Percentiles rank a stretch among this genome's conserved stretches.
Conservation (phyloP, 1,140 invertebrate species). For the Atta colombica region DNA sequence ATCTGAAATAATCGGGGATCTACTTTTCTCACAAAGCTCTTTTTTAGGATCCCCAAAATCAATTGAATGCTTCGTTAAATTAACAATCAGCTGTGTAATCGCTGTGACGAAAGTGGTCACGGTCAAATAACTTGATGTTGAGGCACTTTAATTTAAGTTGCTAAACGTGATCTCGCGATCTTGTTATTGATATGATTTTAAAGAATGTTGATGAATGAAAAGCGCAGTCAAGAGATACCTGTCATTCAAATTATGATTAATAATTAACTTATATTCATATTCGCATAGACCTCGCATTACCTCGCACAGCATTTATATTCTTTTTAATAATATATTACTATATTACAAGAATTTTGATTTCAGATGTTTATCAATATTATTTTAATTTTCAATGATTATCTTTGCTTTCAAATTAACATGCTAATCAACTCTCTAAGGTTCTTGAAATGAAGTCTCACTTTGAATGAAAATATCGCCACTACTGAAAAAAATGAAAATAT, state of each 20-base stretch:
- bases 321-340: not conserved
- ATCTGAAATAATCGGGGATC: slow-evolving; percentile 3
- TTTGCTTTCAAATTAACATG: not conserved
- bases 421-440: not conserved
- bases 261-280: slow-evolving; percentile 32
- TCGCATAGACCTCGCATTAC: not conserved
- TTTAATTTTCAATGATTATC: not conserved
- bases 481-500: too few relatives aligned
- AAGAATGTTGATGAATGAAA: not conserved
- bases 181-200: slow-evolving; percentile 49
- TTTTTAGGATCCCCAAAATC: not conserved
- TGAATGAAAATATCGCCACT: too few relatives aligned
- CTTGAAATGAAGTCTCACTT: too few relatives aligned
- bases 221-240: slow-evolving; percentile 21
- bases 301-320: not conserved
- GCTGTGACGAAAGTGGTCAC: slow-evolving; percentile 31
- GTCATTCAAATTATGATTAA: not conserved
- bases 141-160: slow-evolving; percentile 68
- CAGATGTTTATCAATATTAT: slow-evolving; percentile 11
- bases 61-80: slow-evolving; percentile 45
- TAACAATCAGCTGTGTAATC: slow-evolving; percentile 55
- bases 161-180: slow-evolving; percentile 40
- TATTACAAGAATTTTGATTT: not conserved
- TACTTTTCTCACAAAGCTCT: slow-evolving; percentile 36
- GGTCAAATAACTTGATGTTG: slow-evolving; percentile 51